Percentiles rank a stretch among this genome's conserved stretches.
These are phyloP conservation scores for Cyphomyrus plagiostoma DNA, from an alignment of 2,113 vertebrate species.

Conservation along the genomic window DNA sequence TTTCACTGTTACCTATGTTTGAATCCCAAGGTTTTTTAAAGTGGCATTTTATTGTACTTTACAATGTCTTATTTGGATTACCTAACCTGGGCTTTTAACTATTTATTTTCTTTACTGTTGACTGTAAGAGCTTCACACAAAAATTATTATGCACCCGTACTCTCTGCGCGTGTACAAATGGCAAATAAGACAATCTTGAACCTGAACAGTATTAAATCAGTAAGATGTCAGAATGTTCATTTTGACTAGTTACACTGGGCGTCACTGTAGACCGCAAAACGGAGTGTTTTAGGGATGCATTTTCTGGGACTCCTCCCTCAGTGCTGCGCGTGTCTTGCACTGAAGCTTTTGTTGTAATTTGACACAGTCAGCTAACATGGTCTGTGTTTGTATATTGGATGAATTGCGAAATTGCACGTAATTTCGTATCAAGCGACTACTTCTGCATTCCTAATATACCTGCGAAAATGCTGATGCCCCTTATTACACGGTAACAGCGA, in stretches of 20 bases:
- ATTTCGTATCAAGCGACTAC: not conserved
- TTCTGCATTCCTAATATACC: not conserved
- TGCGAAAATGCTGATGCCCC: not conserved
- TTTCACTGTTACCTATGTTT: not conserved
- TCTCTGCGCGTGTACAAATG: not conserved
- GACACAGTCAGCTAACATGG: not conserved
- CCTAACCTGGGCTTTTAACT: not conserved
- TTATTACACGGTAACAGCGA: not conserved
- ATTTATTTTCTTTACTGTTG: not conserved
- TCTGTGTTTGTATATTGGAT: not conserved
- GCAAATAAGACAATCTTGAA: not conserved
- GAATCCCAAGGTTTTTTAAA: not conserved
- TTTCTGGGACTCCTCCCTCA: conserved; percentile 8
- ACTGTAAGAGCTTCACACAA: not conserved
- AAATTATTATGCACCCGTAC: not conserved
- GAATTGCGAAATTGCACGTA: not conserved
- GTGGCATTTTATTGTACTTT: not conserved
- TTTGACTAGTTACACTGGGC: not conserved
- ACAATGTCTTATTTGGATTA: not conserved
- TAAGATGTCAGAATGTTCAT: not conserved
- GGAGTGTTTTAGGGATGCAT: not conserved
- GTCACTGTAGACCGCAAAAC: conserved; percentile 23
- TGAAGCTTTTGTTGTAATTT: conserved; percentile 2
- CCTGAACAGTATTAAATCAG: not conserved
- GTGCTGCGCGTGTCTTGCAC: not conserved